Evolutionary conservation across 2,888 invertebrate genomes (phyloP).

Genomic region (Nomada ruficornis): DNA sequence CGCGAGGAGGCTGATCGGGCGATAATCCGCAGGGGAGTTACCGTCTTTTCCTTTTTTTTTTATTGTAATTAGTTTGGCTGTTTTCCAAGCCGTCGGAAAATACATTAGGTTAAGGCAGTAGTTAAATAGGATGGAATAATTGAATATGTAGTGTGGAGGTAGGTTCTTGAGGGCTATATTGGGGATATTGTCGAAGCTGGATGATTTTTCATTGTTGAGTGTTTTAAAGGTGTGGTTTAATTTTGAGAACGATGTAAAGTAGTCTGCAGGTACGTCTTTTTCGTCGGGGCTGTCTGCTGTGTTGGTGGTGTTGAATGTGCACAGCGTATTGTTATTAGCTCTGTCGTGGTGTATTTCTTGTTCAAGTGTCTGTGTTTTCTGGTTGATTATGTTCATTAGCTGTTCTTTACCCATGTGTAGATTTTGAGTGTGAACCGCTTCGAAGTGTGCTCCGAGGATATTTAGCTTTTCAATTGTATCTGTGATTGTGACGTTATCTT

Average conservation of each 20-base stretch:
- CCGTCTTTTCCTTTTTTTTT: not conserved
- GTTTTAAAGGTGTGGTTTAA: not conserved
- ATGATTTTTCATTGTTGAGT: constrained; percentile 30
- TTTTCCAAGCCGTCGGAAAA: not conserved
- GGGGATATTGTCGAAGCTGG: constrained; percentile 11
- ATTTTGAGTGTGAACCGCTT: constrained; percentile 15
- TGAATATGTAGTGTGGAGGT: not conserved
- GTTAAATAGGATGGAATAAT: constrained; percentile 10
- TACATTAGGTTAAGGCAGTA: constrained; percentile 31
- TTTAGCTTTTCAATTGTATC: not conserved
- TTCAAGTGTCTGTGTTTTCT: too few relatives aligned
- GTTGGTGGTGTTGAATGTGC: not conserved
- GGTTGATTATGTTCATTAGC: not conserved
- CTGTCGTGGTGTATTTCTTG: not conserved
- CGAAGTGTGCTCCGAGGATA: constrained; percentile 21
- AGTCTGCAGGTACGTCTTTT: not conserved
- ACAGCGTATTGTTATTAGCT: not conserved
- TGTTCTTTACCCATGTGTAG: not conserved
- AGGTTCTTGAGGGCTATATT: constrained; percentile 11
- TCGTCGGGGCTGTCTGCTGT: not conserved
- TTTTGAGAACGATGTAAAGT: not conserved
- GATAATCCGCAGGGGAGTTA: not conserved
- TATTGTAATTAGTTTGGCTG: not conserved
- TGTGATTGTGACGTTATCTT: too few relatives aligned
- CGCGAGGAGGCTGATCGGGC: constrained; percentile 3